Conservation (phyloP, 2,888 invertebrate species). For the Melieria omissa region DNA sequence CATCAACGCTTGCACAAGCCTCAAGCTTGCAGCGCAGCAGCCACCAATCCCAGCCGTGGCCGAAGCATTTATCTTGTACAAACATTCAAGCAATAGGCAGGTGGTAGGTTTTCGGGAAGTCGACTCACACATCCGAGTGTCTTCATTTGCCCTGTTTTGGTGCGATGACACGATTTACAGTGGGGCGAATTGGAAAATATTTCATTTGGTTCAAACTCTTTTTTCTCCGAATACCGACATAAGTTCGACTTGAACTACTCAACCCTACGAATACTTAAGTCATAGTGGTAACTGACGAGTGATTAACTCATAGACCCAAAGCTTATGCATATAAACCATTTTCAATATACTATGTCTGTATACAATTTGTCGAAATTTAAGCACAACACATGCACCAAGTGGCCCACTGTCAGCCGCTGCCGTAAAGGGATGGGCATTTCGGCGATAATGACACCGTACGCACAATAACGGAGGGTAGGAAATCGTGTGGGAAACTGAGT, state of each 20-base stretch:
- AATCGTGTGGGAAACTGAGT: slow-evolving; percentile 67
- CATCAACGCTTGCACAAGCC: background rate
- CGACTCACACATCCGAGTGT: slow-evolving; percentile 28
- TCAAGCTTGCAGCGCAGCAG: slow-evolving; percentile 16
- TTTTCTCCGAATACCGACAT: background rate
- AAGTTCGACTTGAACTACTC: background rate
- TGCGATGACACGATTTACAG: slow-evolving; percentile 51
- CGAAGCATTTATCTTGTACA: background rate
- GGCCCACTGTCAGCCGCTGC: slow-evolving; percentile 39
- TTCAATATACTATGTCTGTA: no score
- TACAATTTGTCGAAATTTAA: background rate
- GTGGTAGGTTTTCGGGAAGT: slow-evolving; percentile 56
- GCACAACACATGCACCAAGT: slow-evolving; percentile 53
- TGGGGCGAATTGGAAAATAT: slow-evolving; percentile 45
- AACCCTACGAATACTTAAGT: background rate
- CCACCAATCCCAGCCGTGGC: slow-evolving; percentile 27
- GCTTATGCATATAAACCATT: background rate
- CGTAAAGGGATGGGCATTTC: slow-evolving; percentile 38
- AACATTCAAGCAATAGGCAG: slow-evolving; percentile 52
- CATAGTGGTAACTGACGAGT: background rate
- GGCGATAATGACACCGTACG: slow-evolving; percentile 58
- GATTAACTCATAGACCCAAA: background rate
- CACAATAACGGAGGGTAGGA: slow-evolving; percentile 49
- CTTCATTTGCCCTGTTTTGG: slow-evolving; percentile 8
- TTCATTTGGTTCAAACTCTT: background rate